Evolutionary conservation across 53 echinoderm and acorn worm genomes (phyloP).

Genomic region (Astropecten irregularis): DNA sequence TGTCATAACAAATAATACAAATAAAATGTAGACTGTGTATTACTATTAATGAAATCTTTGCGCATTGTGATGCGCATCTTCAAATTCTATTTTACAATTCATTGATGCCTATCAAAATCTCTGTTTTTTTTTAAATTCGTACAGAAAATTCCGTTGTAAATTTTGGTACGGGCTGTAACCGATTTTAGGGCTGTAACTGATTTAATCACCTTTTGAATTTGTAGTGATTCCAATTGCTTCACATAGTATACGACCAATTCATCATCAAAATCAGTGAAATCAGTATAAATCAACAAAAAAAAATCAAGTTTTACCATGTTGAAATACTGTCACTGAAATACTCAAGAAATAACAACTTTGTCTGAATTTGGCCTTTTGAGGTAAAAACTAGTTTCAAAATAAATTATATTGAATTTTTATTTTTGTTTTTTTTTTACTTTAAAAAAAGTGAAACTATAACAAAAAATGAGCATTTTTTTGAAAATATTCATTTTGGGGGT

Average conservation of each 20-base stretch:
- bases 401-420: no score
- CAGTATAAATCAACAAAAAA: no score
- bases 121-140: neutral
- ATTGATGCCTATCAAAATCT: no score
- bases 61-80: no score
- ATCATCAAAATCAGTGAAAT: neutral
- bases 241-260: neutral
- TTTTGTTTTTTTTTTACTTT: no score
- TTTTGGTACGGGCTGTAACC: neutral
- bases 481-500: no score
- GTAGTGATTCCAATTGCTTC: neutral
- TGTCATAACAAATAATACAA: no score
- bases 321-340: constrained; percentile 7
- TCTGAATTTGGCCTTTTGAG: neutral
- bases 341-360: neutral
- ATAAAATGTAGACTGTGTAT: no score
- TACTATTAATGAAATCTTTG: no score
- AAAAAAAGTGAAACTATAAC: no score
- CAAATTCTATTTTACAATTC: no score
- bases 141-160: neutral
- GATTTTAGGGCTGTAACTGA: neutral
- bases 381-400: neutral
- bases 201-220: neutral
- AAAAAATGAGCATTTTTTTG: no score
- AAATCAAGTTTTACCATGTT: neutral